phyloP scores from a whole-genome alignment of 2,797 vertebrate genomes.

The Poliocrania exsul region DNA sequence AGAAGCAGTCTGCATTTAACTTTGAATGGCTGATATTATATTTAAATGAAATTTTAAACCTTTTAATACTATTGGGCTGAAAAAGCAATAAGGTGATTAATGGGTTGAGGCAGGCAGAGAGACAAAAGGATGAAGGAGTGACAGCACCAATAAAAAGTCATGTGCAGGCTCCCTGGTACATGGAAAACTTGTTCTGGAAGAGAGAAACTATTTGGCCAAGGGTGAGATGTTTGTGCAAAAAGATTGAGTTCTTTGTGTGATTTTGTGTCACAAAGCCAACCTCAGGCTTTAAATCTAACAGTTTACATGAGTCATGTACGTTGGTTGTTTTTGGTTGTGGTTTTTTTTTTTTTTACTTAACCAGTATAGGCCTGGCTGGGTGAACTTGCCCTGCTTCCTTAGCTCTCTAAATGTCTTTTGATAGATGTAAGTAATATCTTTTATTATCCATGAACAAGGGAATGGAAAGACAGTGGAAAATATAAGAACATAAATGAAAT shows the following conservation, averaged over 20 bases:
- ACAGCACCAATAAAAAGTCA: neutral
- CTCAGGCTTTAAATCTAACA: neutral
- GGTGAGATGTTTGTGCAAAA: neutral
- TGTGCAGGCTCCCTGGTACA: neutral
- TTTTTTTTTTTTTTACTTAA: neutral
- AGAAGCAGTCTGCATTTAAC: neutral
- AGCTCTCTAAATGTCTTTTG: neutral
- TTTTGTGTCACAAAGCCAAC: neutral
- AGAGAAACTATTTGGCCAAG: neutral
- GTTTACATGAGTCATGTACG: neutral
- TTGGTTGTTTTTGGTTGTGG: too few species aligned
- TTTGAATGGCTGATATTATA: neutral
- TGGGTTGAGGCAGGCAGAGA: neutral
- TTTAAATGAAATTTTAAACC: neutral
- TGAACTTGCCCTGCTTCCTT: neutral
- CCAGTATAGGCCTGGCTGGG: neutral
- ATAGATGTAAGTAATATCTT: conserved; percentile 7
- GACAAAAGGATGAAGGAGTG: neutral
- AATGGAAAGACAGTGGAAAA: neutral
- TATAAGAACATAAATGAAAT: conserved; percentile 3
- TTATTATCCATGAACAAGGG: neutral
- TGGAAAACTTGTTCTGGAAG: neutral
- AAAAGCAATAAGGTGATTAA: neutral
- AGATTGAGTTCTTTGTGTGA: neutral
- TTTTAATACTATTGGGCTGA: neutral